Base-by-base conservation (phyloP, 1,140 invertebrate genomes). In the Papilio xuthus region DNA sequence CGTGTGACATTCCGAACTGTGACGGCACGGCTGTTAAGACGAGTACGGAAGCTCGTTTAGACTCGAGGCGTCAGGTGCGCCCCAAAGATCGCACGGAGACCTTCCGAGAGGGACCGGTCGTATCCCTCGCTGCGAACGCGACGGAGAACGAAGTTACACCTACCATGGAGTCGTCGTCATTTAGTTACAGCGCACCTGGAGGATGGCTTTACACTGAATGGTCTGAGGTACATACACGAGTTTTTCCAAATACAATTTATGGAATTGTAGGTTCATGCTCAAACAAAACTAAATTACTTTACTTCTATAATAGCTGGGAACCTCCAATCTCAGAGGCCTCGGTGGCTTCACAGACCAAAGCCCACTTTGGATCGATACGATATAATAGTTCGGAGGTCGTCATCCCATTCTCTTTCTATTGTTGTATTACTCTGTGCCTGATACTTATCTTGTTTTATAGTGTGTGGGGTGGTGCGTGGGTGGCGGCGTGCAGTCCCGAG, bases 401-500 rank as follows among this genome's bases (percentile, higher is more conserved):
- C 10, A 44, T 47, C 44, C 15, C 18, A 18, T 47, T 18, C 0
- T 18, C 1, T 18, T 47, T 47, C 0, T 44, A 44, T 47, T 18
- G 15, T 4, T 15, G 13, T 18, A 47, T 47, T 6, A 18, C 44
- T 47, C 44, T 44, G 42, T 12, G 2, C 42, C 47, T 26, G 56
- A 60, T 23, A 3, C 12, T 26, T 12, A 26, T 60, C 4, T 23
- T 79, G 53, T 50, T 79, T 79, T 69, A n/a, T 60, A 95, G 95
- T 95, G 95, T 81, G 94, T 94, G 6, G 94, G 94, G 23, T 94
- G 93, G 85, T 97, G 96, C 83, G 85, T 92, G 6, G 96, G 96
- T 0, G 94, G 95, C 41, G 96, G 96, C 0, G 89, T 95, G 1
- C 96, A 96, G 86, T 95, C 95, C 20, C 91, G 96, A 12, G 94